A percentile compares a stretch with the other conserved stretches of the same genome.
Evolutionary conservation across 2,113 vertebrate species (phyloP).

Genomic region (Phocoena sinus): DNA sequence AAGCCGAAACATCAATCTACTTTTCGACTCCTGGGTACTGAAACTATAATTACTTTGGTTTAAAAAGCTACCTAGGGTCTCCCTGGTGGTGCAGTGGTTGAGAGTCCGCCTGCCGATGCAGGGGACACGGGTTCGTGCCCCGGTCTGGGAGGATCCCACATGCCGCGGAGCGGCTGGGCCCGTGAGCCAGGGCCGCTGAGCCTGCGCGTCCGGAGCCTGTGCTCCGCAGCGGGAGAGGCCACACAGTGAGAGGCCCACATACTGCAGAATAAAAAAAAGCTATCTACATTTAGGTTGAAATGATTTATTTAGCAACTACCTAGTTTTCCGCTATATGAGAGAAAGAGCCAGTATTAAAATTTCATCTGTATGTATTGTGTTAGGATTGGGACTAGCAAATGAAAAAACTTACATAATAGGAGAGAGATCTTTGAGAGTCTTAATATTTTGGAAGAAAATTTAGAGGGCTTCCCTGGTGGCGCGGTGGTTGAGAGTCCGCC

Average conservation of each 20-base stretch:
- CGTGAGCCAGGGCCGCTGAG: too few species aligned
- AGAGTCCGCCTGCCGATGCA: too few species aligned
- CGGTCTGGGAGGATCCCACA: too few species aligned
- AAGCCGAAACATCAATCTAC: not conserved
- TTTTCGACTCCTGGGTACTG: not conserved
- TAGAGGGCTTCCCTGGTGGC: too few species aligned
- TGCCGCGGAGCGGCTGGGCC: too few species aligned
- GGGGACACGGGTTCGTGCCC: too few species aligned
- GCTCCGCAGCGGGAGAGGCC: too few species aligned
- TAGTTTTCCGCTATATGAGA: not conserved
- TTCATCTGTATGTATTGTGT: not conserved
- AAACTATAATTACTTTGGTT: not conserved
- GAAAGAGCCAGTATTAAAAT: not conserved
- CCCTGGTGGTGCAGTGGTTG: too few species aligned
- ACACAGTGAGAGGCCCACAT: too few species aligned
- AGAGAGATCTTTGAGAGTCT: not conserved
- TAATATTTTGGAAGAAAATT: slow-evolving; percentile 37
- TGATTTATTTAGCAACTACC: not conserved
- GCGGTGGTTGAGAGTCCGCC: too few species aligned
- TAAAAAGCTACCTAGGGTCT: not conserved
- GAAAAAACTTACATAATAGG: not conserved
- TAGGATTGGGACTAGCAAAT: not conserved
- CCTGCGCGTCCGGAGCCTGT: too few species aligned
- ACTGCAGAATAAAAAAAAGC: not conserved
- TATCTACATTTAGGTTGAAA: not conserved